Percentiles rank a stretch among this genome's conserved stretches.
phyloP scores from a whole-genome alignment of 2,888 invertebrate species.

The Cyrtodaria siliqua region DNA sequence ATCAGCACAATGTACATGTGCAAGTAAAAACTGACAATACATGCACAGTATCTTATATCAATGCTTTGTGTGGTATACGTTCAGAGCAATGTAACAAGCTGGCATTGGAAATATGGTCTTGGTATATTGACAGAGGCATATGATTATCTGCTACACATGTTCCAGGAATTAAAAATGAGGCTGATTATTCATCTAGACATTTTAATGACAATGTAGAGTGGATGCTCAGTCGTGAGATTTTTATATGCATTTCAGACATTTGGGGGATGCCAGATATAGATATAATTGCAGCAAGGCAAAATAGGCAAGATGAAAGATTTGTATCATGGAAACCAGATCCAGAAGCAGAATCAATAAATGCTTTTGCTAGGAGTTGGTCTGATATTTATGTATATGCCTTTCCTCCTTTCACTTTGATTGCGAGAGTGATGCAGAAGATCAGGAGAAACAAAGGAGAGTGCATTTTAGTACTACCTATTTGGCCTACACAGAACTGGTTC shows the following conservation, averaged over 20 bases:
- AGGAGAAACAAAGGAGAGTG: slow-evolving; percentile 8
- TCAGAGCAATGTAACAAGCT: slow-evolving; percentile 7
- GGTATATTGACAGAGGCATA: slow-evolving; percentile 5
- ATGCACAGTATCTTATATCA: slow-evolving; percentile 11
- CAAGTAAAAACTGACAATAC: neutral
- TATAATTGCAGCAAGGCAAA: slow-evolving; percentile 16
- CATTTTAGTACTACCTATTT: slow-evolving; percentile 14
- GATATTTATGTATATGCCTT: slow-evolving; percentile 24
- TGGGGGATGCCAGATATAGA: slow-evolving; percentile 5
- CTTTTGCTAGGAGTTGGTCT: slow-evolving; percentile 29
- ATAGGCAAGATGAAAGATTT: slow-evolving; percentile 17
- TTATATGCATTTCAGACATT: slow-evolving; percentile 7
- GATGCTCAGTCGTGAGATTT: slow-evolving; percentile 13
- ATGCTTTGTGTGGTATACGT: slow-evolving; percentile 12
- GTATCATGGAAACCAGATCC: slow-evolving; percentile 38
- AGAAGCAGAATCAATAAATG: slow-evolving; percentile 26
- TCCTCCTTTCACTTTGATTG: slow-evolving; percentile 39
- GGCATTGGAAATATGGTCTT: slow-evolving; percentile 12
- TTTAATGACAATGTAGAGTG: slow-evolving; percentile 28
- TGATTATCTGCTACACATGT: slow-evolving; percentile 19
- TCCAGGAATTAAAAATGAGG: slow-evolving; percentile 8
- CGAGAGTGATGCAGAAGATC: slow-evolving; percentile 13
- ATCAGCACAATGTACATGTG: neutral
- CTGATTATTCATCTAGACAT: slow-evolving; percentile 10
- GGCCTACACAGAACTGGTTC: slow-evolving; percentile 17